These are phyloP conservation scores for Eulemur rubriventer DNA, from an alignment of 2,797 vertebrate genomes.

Conservation along the genomic window DNA sequence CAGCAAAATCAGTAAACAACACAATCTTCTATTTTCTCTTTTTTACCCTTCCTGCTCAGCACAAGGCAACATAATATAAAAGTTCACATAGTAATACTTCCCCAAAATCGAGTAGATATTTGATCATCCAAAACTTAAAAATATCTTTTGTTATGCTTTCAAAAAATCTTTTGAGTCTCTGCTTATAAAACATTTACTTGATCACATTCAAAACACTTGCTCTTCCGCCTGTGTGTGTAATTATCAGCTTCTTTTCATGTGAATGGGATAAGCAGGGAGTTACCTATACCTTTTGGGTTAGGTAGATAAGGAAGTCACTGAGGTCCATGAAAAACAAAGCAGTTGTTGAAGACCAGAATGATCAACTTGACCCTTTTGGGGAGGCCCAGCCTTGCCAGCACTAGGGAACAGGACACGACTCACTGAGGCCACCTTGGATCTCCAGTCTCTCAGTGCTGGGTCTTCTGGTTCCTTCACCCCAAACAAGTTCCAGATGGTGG, in stretches of 20 bases:
- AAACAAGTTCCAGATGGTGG: background rate
- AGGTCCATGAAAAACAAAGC: background rate
- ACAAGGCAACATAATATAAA: background rate
- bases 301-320: background rate
- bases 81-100: background rate
- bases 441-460: background rate
- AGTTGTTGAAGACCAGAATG: background rate
- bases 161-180: background rate
- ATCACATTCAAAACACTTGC: background rate
- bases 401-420: too few relatives aligned
- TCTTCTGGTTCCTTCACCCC: background rate
- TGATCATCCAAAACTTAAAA: background rate
- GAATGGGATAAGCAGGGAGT: background rate
- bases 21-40: background rate
- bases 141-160: background rate
- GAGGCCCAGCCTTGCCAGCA: background rate
- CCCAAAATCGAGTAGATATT: background rate
- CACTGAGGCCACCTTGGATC: background rate
- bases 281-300: background rate
- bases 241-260: background rate
- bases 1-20: slow-evolving; percentile 11
- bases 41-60: background rate
- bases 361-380: background rate
- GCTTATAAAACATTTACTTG: background rate
- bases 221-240: background rate